Conservation (phyloP, 2,113 vertebrate genomes). For the Erinaceus europaeus region DNA sequence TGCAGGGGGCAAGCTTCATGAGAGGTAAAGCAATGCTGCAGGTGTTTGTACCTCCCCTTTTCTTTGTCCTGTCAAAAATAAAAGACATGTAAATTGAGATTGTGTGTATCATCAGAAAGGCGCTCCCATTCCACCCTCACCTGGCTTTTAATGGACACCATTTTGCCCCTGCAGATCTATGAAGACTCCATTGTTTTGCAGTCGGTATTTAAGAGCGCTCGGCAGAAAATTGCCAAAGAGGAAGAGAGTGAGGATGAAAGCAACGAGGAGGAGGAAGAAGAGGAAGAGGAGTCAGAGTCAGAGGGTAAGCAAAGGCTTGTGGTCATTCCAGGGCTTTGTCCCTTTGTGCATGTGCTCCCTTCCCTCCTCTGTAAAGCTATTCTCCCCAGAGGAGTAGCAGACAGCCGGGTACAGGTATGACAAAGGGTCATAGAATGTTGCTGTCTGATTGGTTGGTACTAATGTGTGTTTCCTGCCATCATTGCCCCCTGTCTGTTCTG, state of each 20-base stretch:
- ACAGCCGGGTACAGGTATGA: no score
- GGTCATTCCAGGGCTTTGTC: background rate
- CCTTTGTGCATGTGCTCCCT: no score
- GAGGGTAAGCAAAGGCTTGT: conserved; percentile 84
- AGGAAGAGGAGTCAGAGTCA: conserved; percentile 90
- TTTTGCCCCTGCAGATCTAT: conserved; percentile 88
- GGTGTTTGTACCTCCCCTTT: no score
- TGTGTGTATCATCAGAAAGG: background rate
- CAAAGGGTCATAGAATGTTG: no score
- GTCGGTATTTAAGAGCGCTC: conserved; percentile 96
- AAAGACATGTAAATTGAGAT: background rate
- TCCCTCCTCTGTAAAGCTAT: no score
- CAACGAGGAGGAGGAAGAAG: conserved; percentile 89
- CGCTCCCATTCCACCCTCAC: fast-evolving
- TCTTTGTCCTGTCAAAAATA: no score
- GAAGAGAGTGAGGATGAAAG: conserved; percentile 96
- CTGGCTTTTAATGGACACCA: conserved; percentile 35
- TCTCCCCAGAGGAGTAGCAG: no score
- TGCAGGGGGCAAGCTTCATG: no score
- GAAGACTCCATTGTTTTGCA: conserved; percentile 98
- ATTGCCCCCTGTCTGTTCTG: no score
- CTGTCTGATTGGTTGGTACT: no score
- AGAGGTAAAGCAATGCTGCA: no score
- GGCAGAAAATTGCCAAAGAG: conserved; percentile 97
- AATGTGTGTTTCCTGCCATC: no score